These are phyloP conservation scores for Caretta caretta DNA, from an alignment of 2,113 vertebrate genomes.

Conservation along the genomic window DNA sequence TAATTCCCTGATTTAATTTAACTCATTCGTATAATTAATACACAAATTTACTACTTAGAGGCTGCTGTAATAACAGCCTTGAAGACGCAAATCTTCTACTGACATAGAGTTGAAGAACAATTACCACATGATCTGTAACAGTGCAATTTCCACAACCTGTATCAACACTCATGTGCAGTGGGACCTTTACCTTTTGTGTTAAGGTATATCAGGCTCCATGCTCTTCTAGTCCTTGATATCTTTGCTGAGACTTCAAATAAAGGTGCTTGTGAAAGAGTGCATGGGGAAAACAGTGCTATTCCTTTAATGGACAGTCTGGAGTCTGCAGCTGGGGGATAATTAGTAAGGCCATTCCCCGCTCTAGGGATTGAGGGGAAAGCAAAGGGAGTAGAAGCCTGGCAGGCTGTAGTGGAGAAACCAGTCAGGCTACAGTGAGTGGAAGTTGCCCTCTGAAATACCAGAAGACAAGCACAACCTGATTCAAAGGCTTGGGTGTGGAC, in stretches of 20 bases:
- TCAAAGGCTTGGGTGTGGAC: background rate
- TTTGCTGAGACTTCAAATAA: background rate
- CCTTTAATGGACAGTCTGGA: background rate
- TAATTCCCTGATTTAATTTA: background rate
- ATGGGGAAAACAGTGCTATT: background rate
- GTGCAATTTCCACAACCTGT: background rate
- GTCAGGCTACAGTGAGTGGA: background rate
- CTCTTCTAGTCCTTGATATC: background rate
- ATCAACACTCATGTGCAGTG: background rate
- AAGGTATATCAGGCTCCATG: background rate
- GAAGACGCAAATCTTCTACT: background rate
- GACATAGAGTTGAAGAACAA: background rate
- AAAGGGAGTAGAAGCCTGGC: background rate
- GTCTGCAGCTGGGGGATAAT: background rate
- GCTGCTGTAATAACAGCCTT: background rate
- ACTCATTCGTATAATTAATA: background rate
- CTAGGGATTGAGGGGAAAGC: background rate
- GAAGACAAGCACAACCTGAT: background rate
- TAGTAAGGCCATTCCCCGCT: background rate
- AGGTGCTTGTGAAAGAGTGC: background rate
- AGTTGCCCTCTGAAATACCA: background rate
- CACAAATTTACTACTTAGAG: background rate
- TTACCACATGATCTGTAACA: background rate
- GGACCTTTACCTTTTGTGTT: rapidly evolving
- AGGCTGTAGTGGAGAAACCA: no score